Conservation (phyloP, 1,140 invertebrate species). For the Drosophila gunungcola region DNA sequence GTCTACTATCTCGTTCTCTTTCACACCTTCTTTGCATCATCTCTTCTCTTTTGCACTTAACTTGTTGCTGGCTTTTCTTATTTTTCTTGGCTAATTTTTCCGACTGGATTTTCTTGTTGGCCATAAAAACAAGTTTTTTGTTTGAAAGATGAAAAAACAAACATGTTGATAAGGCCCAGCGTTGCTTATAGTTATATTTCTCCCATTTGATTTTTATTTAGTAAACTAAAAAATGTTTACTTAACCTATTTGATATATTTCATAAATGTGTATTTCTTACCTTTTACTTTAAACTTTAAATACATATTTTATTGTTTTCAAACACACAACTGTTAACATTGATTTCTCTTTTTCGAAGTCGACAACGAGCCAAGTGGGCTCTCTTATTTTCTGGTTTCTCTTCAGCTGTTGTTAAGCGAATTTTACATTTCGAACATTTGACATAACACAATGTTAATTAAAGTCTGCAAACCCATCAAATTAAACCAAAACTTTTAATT, state of each 20-base stretch:
- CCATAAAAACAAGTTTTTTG: slow-evolving; percentile 30
- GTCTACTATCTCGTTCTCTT: neutral
- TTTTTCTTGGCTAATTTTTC: slow-evolving; percentile 11
- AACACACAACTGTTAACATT: no score
- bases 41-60: neutral
- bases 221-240: neutral
- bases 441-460: no score
- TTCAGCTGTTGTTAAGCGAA: no score
- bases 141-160: slow-evolving; percentile 40
- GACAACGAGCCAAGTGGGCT: no score
- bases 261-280: no score
- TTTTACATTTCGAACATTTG: no score
- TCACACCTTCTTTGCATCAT: neutral
- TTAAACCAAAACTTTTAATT: no score
- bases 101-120: slow-evolving; percentile 68
- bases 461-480: no score
- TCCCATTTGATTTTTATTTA: neutral
- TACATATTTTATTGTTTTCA: no score
- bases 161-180: slow-evolving; percentile 62
- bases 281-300: neutral
- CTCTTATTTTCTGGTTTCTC: no score
- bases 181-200: neutral
- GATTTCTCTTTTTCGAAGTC: no score
- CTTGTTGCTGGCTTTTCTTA: slow-evolving; percentile 31
- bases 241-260: no score